A percentile compares a stretch with the other conserved stretches of the same genome.
These are phyloP conservation scores for Bostrychus sinensis DNA, from an alignment of 2,113 vertebrate species.

Conservation along the genomic window DNA sequence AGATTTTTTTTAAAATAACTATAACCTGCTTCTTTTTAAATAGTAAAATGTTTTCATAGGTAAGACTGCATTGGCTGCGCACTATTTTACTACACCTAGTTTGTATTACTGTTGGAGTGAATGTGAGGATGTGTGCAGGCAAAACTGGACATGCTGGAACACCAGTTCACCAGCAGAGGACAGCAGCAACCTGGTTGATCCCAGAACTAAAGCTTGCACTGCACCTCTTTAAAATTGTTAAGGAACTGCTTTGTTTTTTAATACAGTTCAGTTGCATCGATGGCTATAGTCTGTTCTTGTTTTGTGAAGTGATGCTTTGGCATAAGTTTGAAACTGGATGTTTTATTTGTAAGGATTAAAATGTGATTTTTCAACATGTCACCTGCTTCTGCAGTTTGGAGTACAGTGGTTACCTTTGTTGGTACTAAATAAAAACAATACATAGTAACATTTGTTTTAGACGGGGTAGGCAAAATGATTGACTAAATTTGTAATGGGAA, in stretches of 20 bases:
- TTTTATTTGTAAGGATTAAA: conserved; percentile 74
- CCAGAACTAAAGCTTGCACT: conserved; percentile 31
- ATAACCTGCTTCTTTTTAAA: conserved; percentile 59
- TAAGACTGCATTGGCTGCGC: conserved; percentile 62
- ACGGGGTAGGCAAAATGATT: too few relatives aligned
- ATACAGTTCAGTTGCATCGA: conserved; percentile 40
- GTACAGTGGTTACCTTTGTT: too few relatives aligned
- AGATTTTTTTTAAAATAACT: conserved; percentile 49
- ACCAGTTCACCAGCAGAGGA: conserved; percentile 54
- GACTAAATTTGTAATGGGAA: too few relatives aligned
- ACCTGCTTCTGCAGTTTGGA: conserved; percentile 6
- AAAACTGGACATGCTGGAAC: conserved; percentile 23
- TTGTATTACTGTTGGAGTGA: conserved; percentile 35
- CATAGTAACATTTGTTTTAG: too few relatives aligned
- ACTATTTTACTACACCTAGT: conserved; percentile 71
- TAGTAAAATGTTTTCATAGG: conserved; percentile 57
- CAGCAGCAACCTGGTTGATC: conserved; percentile 48
- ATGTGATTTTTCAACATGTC: conserved; percentile 60
- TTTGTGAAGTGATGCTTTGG: conserved; percentile 75
- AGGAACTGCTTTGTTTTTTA: conserved; percentile 34
- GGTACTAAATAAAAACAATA: too few relatives aligned
- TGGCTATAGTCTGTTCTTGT: conserved; percentile 70
- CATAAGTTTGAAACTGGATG: conserved; percentile 70
- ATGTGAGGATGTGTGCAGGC: conserved; percentile 17
- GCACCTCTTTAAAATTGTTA: not conserved